Conservation (phyloP, 2,797 vertebrate genomes). For the Tokudaia tokunoshimensis region DNA sequence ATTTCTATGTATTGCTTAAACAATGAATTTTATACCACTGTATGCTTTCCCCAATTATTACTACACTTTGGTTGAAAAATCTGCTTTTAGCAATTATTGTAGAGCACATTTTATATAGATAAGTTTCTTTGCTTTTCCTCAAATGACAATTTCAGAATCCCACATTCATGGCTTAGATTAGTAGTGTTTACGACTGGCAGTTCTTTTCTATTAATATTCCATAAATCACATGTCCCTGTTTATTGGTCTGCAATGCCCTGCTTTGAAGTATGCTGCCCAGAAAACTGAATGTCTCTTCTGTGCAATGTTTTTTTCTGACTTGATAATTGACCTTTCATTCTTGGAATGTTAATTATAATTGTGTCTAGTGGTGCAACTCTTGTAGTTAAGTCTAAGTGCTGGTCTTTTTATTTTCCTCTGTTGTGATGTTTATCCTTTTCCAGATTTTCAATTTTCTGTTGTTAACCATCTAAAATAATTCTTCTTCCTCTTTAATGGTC, state of each 20-base stretch:
- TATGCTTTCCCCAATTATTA: not conserved
- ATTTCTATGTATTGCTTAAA: not conserved
- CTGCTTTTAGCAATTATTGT: not conserved
- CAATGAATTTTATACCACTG: not conserved
- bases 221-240: not conserved
- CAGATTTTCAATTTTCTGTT: not conserved
- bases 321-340: not conserved
- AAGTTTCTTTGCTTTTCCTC: not conserved
- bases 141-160: too few species aligned
- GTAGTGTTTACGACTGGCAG: not conserved
- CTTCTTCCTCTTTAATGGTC: not conserved
- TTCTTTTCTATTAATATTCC: not conserved
- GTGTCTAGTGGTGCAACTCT: not conserved
- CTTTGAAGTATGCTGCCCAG: not conserved
- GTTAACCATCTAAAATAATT: not conserved
- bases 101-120: not conserved
- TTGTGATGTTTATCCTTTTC: not conserved
- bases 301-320: not conserved
- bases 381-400: too few species aligned
- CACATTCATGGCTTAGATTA: not conserved
- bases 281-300: not conserved
- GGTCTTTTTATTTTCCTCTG: not conserved
- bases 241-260: not conserved
- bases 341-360: not conserved
- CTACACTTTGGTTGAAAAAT: not conserved